Evolutionary conservation across 2,888 invertebrate genomes (phyloP), one percentile per base, ranked within the genome.

Genomic region (Perithous albicinctus): DNA sequence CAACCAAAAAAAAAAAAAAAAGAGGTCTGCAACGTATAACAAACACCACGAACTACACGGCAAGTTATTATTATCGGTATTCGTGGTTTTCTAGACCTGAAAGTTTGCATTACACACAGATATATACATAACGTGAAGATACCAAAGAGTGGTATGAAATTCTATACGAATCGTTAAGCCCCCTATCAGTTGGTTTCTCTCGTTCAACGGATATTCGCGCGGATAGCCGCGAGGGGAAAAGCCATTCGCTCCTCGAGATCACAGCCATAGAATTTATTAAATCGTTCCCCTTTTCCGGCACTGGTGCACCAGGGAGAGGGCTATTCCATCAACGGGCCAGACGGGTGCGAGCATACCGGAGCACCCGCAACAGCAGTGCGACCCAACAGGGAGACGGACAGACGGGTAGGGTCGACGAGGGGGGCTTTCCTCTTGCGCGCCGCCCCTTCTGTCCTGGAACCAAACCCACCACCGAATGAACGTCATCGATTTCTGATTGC

Each of bases 401-500:
- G 26, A 59, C 18, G 70, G 69, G 59, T 23, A 10, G 15, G 41
- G 43, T 18, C n/a, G 63, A 63, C 41, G 72, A 77, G 66, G 46
- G 48, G 48, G n/a, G n/a, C n/a, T n/a, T n/a, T 59, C 32, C 8
- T 12, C 48, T 61, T 66, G 18, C 51, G 26, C 48, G 18, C 51
- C 64, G 48, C 20, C 48, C 38, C 67, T 73, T 29, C 51, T 63
- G 38, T 75, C 51, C 63, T 20, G 75, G 63, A 64, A 75, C 70
- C 64, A 54, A 77, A 77, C 56, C 77, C 77, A 69, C 73, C 63
- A 46, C 74, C 83, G 79, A 81, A 72, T 69, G 79, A 74, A 80
- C 84, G 84, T 85, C 84, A 87, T 87, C 85, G 87, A 87, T 87
- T 87, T 87, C 86, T 87, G 86, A 86, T 87, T 86, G 84, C 80